Evolutionary conservation across 2,888 invertebrate species (phyloP).

Genomic region (Elgonia sp.): DNA sequence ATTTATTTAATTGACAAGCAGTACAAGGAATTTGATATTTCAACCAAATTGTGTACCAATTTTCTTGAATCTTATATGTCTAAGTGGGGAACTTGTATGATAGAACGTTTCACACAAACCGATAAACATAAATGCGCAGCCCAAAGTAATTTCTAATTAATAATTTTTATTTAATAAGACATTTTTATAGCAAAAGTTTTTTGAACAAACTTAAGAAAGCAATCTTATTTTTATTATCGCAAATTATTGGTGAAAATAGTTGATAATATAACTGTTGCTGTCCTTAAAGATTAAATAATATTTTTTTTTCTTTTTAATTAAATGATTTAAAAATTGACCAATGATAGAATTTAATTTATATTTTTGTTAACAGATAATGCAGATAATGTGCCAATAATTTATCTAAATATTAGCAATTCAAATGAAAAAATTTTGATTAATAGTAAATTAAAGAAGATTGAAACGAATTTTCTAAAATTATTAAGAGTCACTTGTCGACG

Average conservation of each 20-base stretch:
- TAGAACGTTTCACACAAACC: slow-evolving; percentile 83
- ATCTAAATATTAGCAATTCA: slow-evolving; percentile 13
- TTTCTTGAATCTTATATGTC: slow-evolving; percentile 83
- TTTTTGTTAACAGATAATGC: slow-evolving; percentile 26
- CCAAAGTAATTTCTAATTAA: slow-evolving; percentile 42
- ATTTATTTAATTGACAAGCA: slow-evolving; percentile 92
- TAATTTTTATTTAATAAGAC: too few relatives aligned
- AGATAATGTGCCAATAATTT: slow-evolving; percentile 40
- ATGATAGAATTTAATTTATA: neutral
- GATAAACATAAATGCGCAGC: slow-evolving; percentile 64
- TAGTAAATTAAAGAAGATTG: slow-evolving; percentile 32
- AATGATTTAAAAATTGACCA: too few relatives aligned
- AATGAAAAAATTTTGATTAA: slow-evolving; percentile 1
- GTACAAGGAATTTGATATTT: slow-evolving; percentile 81
- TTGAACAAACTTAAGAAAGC: too few relatives aligned
- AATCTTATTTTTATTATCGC: too few relatives aligned
- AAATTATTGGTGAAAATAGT: too few relatives aligned
- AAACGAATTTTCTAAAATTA: slow-evolving; percentile 40
- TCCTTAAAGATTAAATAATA: neutral
- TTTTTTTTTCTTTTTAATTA: neutral
- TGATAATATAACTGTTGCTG: too few relatives aligned
- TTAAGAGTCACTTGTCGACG: slow-evolving; percentile 68
- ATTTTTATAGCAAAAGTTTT: too few relatives aligned
- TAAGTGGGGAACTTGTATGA: slow-evolving; percentile 82
- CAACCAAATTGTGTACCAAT: slow-evolving; percentile 80